These are phyloP conservation scores for Sinocyclocheilus anophthalmus DNA, from an alignment of 2,113 vertebrate species.

Conservation along the genomic window DNA sequence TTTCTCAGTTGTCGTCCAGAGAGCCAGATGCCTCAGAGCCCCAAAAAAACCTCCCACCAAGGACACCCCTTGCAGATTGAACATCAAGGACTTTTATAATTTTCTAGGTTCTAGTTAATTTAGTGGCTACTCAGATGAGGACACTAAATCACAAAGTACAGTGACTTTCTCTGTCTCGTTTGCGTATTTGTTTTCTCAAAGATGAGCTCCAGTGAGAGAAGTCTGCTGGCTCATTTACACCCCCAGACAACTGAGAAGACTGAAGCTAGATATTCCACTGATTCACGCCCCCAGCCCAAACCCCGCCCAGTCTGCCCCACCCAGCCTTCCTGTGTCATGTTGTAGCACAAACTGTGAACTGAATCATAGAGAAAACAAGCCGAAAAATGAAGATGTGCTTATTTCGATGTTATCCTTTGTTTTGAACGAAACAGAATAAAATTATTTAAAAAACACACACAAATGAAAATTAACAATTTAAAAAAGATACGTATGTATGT, in stretches of 20 bases:
- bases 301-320: slow-evolving; percentile 67
- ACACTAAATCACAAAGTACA: not conserved
- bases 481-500: slow-evolving; percentile 76
- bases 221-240: slow-evolving; percentile 65
- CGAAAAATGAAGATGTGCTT: slow-evolving; percentile 78
- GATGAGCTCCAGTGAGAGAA: slow-evolving; percentile 56
- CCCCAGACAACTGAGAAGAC: slow-evolving; percentile 81
- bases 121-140: not conserved
- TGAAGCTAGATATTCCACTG: slow-evolving; percentile 76
- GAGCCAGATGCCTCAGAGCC: slow-evolving; percentile 90
- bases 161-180: slow-evolving; percentile 8
- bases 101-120: slow-evolving; percentile 68
- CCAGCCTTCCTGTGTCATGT: slow-evolving; percentile 77
- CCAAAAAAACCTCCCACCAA: slow-evolving; percentile 94
- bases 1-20: slow-evolving; percentile 90
- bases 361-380: slow-evolving; percentile 80
- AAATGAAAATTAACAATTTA: slow-evolving; percentile 61
- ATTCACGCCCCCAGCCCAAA: slow-evolving; percentile 65
- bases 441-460: slow-evolving; percentile 57
- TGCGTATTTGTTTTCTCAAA: slow-evolving; percentile 18
- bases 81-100: slow-evolving; percentile 99
- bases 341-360: slow-evolving; percentile 97
- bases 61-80: slow-evolving; percentile 98
- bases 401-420: slow-evolving; percentile 88
- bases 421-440: slow-evolving; percentile 73